A percentile compares a stretch with the other conserved stretches of the same genome.
Evolutionary conservation across 2,888 invertebrate species (phyloP).

Genomic region (Stenotaenia linearis): DNA sequence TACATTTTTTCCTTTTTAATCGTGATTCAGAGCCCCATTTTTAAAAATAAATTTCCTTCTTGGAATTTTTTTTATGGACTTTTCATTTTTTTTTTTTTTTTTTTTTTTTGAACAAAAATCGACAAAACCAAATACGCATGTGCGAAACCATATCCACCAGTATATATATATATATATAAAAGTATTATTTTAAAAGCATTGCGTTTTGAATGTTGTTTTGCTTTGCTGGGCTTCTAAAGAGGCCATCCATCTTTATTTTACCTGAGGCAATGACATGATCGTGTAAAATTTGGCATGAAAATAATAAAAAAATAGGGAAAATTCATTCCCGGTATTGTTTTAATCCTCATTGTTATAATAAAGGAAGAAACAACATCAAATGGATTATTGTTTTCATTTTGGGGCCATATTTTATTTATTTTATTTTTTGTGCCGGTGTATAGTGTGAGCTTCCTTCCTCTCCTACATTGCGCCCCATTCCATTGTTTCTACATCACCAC

Average conservation of each 20-base stretch:
- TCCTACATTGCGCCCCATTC: neutral
- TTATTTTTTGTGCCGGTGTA: neutral
- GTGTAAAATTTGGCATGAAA: neutral
- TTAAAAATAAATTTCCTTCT: too few species aligned
- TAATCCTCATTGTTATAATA: too few species aligned
- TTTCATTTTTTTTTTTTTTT: too few species aligned
- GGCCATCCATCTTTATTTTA: neutral
- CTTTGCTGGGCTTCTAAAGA: neutral
- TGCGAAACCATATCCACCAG: too few species aligned
- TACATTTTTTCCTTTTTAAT: neutral
- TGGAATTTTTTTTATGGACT: too few species aligned
- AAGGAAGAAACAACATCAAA: neutral
- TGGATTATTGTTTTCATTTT: too few species aligned
- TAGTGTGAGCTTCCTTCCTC: neutral
- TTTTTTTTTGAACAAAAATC: neutral
- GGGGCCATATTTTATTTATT: neutral
- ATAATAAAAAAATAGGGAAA: neutral
- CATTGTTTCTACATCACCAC: neutral
- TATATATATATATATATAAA: neutral
- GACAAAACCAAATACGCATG: neutral
- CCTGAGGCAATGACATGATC: neutral
- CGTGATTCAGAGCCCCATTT: too few species aligned
- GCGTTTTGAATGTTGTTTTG: neutral
- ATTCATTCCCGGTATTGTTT: neutral
- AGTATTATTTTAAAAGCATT: neutral